These are phyloP conservation scores for Perdita meconis DNA, from an alignment of 2,888 invertebrate species.

Conservation along the genomic window DNA sequence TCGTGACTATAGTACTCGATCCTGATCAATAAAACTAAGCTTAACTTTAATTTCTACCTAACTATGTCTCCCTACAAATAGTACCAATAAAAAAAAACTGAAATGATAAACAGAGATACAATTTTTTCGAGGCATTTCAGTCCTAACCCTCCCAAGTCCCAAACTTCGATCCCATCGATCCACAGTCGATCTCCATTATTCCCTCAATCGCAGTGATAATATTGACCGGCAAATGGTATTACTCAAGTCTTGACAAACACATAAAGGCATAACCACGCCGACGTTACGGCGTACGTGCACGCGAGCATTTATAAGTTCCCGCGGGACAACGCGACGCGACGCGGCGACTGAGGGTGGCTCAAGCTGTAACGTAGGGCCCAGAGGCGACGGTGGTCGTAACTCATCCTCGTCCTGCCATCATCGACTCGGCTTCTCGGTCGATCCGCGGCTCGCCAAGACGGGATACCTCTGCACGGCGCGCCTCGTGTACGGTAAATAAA, in stretches of 20 bases:
- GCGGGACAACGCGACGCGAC: conserved; percentile 40
- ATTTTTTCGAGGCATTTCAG: neutral
- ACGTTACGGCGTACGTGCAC: conserved; percentile 73
- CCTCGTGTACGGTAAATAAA: conserved; percentile 34
- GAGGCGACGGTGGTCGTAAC: conserved; percentile 73
- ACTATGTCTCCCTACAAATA: too few relatives aligned
- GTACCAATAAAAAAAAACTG: too few relatives aligned
- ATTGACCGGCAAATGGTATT: conserved; percentile 69
- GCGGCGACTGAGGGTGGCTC: conserved; percentile 48
- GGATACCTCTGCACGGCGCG: conserved; percentile 15
- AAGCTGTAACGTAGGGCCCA: conserved; percentile 54
- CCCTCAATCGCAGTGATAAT: neutral
- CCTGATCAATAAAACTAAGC: too few relatives aligned
- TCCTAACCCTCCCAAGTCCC: neutral
- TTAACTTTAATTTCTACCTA: too few relatives aligned
- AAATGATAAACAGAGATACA: too few relatives aligned
- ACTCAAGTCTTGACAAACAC: conserved; percentile 76
- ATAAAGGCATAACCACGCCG: conserved; percentile 75
- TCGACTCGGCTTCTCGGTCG: conserved; percentile 55
- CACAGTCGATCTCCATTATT: neutral
- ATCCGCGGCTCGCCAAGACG: conserved; percentile 7
- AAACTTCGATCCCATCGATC: neutral
- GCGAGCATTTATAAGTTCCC: conserved; percentile 74
- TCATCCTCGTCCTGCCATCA: conserved; percentile 74
- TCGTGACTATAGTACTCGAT: too few relatives aligned